phyloP scores from a whole-genome alignment of 37 sponge, comb jelly and placozoan species.

The Haliclona indistincta region DNA sequence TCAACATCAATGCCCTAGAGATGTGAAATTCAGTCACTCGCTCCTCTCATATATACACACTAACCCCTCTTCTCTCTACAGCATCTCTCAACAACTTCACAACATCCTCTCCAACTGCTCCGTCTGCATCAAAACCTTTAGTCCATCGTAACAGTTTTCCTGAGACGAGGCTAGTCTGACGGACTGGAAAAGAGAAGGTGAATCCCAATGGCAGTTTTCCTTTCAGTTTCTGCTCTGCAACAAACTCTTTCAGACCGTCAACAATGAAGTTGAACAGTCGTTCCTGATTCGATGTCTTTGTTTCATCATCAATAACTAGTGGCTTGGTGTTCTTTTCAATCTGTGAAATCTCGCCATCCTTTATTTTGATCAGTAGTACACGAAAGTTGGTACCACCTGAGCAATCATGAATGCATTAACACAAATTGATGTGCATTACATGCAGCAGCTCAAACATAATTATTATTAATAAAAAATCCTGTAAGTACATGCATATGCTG shows the following conservation, averaged over 20 bases:
- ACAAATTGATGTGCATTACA: too few relatives aligned
- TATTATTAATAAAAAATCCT: too few relatives aligned
- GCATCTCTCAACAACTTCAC: slow-evolving; percentile 78
- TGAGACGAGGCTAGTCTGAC: slow-evolving; percentile 79
- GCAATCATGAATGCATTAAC: too few relatives aligned
- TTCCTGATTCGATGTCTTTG: slow-evolving; percentile 69
- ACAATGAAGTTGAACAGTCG: slow-evolving; percentile 92
- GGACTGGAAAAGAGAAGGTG: slow-evolving; percentile 99
- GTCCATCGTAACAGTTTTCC: slow-evolving; percentile 87
- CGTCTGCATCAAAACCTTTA: slow-evolving; percentile 82
- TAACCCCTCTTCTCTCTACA: slow-evolving; percentile 69
- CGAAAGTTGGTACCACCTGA: slow-evolving; percentile 96
- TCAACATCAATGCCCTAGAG: slow-evolving; percentile 68
- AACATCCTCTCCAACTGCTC: slow-evolving; percentile 84
- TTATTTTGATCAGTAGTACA: slow-evolving; percentile 74
- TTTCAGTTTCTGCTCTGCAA: slow-evolving; percentile 63
- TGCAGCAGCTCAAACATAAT: too few relatives aligned
- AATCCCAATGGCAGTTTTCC: slow-evolving; percentile 89
- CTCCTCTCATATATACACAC: too few relatives aligned
- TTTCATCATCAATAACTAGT: slow-evolving; percentile 45
- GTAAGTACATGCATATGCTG: too few relatives aligned
- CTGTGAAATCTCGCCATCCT: slow-evolving; percentile 11
- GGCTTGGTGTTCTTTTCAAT: slow-evolving; percentile 45
- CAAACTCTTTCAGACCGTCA: slow-evolving; percentile 59
- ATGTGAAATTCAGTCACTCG: too few relatives aligned